Evolutionary conservation across 2,888 invertebrate genomes (phyloP).

Genomic region (Neoascia interrupta): DNA sequence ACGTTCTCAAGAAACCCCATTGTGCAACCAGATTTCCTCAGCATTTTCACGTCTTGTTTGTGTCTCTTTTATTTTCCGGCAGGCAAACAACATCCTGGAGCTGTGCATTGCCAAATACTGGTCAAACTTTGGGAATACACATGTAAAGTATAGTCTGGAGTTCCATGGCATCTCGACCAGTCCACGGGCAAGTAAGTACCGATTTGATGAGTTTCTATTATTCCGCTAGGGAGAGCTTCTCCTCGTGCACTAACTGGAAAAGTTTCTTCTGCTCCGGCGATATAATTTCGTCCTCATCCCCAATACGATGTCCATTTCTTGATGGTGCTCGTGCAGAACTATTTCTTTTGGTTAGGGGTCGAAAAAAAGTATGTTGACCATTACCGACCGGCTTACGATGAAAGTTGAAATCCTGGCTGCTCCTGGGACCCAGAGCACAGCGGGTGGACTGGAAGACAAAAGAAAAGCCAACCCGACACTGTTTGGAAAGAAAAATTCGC

Average conservation of each 20-base stretch:
- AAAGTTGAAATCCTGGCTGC: conserved; percentile 21
- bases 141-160: conserved; percentile 87
- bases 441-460: conserved; percentile 4
- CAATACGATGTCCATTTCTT: too few relatives aligned
- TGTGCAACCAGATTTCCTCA: conserved; percentile 36
- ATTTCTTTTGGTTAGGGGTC: neutral
- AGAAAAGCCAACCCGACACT: neutral
- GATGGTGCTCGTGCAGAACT: too few relatives aligned
- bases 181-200: conserved; percentile 79
- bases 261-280: conserved; percentile 46
- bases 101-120: conserved; percentile 96
- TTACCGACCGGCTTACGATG: neutral
- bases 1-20: too few relatives aligned
- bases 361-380: conserved; percentile 21
- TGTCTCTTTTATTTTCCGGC: neutral
- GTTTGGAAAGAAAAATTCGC: conserved; percentile 37
- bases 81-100: conserved; percentile 85
- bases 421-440: too few relatives aligned
- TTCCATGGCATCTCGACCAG: conserved; percentile 91
- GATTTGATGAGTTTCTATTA: conserved; percentile 60
- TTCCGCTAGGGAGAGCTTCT: conserved; percentile 14
- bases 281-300: conserved; percentile 21
- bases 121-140: conserved; percentile 92
- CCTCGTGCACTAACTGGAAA: conserved; percentile 53
- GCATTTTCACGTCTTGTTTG: neutral